Evolutionary conservation across 2,888 invertebrate genomes (phyloP).

Genomic region (Sisyra nigra): DNA sequence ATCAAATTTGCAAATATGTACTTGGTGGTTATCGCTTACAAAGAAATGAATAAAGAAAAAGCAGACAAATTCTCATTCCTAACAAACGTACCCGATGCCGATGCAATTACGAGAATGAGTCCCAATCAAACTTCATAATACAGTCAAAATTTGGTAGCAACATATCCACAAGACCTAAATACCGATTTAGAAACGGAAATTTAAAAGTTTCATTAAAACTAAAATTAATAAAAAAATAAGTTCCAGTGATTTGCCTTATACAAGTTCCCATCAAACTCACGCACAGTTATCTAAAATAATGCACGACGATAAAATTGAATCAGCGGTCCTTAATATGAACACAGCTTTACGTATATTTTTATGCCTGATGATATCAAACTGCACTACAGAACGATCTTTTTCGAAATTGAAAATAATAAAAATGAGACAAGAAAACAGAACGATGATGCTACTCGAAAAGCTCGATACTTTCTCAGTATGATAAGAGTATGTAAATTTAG

Average conservation of each 20-base stretch:
- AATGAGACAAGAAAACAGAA: not conserved
- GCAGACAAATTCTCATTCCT: slow-evolving; percentile 1
- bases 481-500: not conserved
- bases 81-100: no score
- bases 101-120: no score
- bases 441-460: not conserved
- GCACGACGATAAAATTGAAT: slow-evolving; percentile 9
- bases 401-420: slow-evolving; percentile 2
- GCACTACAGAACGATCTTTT: slow-evolving; percentile 1
- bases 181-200: slow-evolving; percentile 7
- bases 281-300: slow-evolving; percentile 9
- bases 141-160: not conserved
- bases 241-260: slow-evolving; percentile 4
- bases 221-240: slow-evolving; percentile 6
- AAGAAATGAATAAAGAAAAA: no score
- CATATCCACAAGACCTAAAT: not conserved
- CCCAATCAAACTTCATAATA: no score
- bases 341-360: slow-evolving; percentile 8
- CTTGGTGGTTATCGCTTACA: no score
- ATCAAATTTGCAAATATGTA: no score
- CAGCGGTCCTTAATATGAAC: slow-evolving; percentile 9
- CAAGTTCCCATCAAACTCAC: slow-evolving; percentile 8
- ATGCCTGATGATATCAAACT: slow-evolving; percentile 7
- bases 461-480: not conserved
- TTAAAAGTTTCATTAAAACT: slow-evolving; percentile 8